These are phyloP conservation scores for Dryobota labecula DNA, from an alignment of 2,888 invertebrate genomes.

Conservation along the genomic window DNA sequence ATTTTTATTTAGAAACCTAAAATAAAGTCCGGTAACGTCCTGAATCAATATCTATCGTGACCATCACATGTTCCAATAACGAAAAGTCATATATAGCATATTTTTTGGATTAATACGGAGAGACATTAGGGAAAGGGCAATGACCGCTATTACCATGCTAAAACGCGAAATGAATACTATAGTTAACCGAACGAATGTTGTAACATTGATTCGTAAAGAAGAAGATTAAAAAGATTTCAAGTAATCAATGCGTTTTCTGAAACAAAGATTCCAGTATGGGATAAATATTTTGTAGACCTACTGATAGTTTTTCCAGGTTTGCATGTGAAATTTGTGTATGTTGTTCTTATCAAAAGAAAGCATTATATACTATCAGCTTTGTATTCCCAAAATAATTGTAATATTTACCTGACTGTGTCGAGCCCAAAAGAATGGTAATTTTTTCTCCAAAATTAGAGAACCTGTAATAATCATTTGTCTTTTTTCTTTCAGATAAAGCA, in stretches of 20 bases:
- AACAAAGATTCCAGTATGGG: background rate
- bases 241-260: background rate
- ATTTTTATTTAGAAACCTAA: too few species aligned
- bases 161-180: too few species aligned
- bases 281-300: background rate
- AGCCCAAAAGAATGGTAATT: background rate
- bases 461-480: conserved; percentile 10
- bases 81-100: too few species aligned
- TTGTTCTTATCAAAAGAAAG: background rate
- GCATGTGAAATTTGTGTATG: background rate
- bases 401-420: background rate
- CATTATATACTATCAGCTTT: background rate
- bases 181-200: background rate
- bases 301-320: background rate
- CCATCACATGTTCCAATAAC: too few species aligned
- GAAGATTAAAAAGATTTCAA: too few species aligned
- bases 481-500: conserved; percentile 73
- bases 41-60: too few species aligned
- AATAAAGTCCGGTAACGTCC: too few species aligned
- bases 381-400: background rate
- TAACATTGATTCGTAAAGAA: background rate
- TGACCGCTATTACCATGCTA: too few species aligned
- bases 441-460: background rate
- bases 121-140: too few species aligned
- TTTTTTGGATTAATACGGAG: too few species aligned